Evolutionary conservation across 64 coral and sea anemone species (phyloP).

Genomic region (Stylophora pistillata): DNA sequence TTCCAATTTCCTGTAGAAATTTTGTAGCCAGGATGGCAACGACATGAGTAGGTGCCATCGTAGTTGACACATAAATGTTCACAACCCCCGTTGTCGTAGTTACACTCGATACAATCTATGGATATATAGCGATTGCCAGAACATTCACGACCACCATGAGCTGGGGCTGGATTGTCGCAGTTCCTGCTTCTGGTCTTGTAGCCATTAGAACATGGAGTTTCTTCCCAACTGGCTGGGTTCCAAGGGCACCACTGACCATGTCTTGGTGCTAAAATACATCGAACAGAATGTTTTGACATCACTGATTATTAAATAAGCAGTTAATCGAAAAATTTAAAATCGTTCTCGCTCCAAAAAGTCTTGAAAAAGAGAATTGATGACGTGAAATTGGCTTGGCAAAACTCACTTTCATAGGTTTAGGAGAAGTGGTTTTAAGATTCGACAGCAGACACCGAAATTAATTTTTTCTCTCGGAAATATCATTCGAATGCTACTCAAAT

Average conservation of each 20-base stretch:
- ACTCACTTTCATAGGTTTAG: too few species aligned
- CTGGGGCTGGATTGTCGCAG: constrained; percentile 45
- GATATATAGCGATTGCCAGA: neutral
- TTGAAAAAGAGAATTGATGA: too few species aligned
- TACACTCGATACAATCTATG: constrained; percentile 43
- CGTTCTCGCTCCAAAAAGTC: too few species aligned
- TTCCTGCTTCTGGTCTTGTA: neutral
- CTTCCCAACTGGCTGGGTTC: neutral
- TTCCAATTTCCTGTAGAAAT: neutral
- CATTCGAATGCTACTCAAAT: too few species aligned
- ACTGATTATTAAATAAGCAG: too few species aligned
- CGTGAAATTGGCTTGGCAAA: too few species aligned
- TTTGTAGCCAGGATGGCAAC: constrained; percentile 43
- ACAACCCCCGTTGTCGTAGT: constrained; percentile 27
- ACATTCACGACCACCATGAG: neutral
- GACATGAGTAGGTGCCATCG: constrained; percentile 11
- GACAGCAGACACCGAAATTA: too few species aligned
- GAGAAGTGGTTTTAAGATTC: too few species aligned
- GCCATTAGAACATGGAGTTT: constrained; percentile 1
- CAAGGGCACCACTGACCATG: constrained; percentile 50
- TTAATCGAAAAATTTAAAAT: too few species aligned
- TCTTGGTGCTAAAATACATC: neutral
- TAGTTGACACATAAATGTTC: constrained; percentile 33
- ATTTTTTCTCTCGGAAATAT: too few species aligned
- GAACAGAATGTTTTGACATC: neutral